Evolutionary conservation across 2,888 invertebrate species (phyloP).

Genomic region (Diarsia brunnea): DNA sequence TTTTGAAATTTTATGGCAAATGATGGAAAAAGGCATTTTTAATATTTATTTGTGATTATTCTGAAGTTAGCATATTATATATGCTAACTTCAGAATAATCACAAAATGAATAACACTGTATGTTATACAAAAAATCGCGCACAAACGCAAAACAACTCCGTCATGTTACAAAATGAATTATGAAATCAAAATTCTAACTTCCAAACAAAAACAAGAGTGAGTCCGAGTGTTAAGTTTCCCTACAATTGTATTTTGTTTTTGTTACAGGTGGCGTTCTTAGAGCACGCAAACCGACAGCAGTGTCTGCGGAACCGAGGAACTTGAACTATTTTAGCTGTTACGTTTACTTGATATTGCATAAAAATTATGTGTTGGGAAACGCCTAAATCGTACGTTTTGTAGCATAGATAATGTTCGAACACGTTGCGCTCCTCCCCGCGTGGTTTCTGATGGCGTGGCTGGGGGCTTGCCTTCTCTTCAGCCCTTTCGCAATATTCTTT

Average conservation of each 20-base stretch:
- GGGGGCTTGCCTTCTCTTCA: constrained; percentile 92
- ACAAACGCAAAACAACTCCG: neutral
- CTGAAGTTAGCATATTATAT: too few species aligned
- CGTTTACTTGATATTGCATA: constrained; percentile 69
- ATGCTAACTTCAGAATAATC: neutral
- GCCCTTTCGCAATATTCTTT: constrained; percentile 92
- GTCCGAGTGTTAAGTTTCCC: neutral
- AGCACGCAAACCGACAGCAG: constrained; percentile 75
- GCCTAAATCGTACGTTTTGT: constrained; percentile 59
- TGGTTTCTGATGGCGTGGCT: constrained; percentile 92
- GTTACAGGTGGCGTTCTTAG: constrained; percentile 89
- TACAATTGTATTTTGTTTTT: constrained; percentile 63
- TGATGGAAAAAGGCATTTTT: neutral
- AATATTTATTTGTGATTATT: neutral
- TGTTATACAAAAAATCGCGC: neutral
- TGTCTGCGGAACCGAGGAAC: constrained; percentile 68
- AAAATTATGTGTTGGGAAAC: constrained; percentile 79
- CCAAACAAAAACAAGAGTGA: constrained; percentile 20
- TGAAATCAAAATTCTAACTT: constrained; percentile 11
- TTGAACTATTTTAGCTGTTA: constrained; percentile 68
- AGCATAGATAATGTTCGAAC: constrained; percentile 83
- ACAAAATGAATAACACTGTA: neutral
- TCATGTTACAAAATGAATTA: constrained; percentile 3
- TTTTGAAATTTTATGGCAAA: constrained; percentile 2
- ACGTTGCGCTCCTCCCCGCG: constrained; percentile 86